Conservation (phyloP, 1,140 invertebrate species). For the Pristionchus pacificus region DNA sequence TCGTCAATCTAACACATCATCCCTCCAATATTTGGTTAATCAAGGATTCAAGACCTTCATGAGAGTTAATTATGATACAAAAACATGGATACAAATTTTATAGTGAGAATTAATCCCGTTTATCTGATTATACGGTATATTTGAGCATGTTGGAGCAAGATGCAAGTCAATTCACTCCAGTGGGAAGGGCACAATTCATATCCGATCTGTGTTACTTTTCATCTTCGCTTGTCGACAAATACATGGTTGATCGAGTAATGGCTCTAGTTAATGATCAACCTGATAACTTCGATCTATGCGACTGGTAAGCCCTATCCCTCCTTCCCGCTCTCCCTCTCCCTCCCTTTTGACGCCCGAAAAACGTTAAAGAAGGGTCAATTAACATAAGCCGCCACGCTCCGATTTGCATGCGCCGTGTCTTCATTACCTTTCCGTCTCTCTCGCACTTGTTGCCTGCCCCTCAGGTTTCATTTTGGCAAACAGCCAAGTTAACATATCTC, state of each 20-base stretch:
- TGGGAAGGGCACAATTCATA: conserved; percentile 25
- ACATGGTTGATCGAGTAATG: background rate
- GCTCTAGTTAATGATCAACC: conserved; percentile 25
- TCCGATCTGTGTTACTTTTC: conserved; percentile 31
- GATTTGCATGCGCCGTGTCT: conserved; percentile 11
- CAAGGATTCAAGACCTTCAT: conserved; percentile 24
- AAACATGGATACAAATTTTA: conserved; percentile 29
- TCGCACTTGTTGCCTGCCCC: background rate
- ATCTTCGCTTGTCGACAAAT: background rate
- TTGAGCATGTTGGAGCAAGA: conserved; percentile 27
- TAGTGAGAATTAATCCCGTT: background rate
- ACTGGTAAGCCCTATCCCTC: conserved; percentile 26
- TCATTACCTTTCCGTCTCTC: conserved; percentile 18
- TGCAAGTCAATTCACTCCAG: conserved; percentile 12
- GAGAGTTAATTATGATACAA: conserved; percentile 28
- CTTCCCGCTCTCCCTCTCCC: conserved; percentile 14
- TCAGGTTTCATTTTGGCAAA: background rate
- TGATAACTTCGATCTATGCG: conserved; percentile 24
- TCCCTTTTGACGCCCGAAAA: conserved; percentile 11
- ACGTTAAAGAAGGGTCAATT: conserved; percentile 13
- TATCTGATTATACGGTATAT: background rate
- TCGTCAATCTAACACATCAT: conserved; percentile 6
- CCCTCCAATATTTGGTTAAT: conserved; percentile 18
- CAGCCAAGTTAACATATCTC: background rate
- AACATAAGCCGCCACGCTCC: conserved; percentile 11